Evolutionary conservation across 1,140 invertebrate species (phyloP).

Genomic region (Pseudomyrmex flavicornis): DNA sequence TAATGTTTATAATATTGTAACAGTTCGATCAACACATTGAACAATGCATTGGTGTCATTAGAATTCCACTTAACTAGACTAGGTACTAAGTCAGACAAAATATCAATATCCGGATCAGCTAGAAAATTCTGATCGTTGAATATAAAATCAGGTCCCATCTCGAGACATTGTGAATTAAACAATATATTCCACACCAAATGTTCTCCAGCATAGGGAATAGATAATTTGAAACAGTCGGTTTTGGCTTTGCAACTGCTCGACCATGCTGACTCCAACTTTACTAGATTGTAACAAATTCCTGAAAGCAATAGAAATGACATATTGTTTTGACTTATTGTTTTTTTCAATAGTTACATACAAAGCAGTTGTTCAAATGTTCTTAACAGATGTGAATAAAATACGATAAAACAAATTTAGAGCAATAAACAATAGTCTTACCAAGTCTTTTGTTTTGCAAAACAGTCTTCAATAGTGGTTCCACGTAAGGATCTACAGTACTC

Average conservation of each 20-base stretch:
- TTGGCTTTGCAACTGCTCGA: conserved; percentile 61
- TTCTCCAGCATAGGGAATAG: conserved; percentile 81
- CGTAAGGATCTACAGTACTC: conserved; percentile 48
- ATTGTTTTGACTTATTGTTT: too few relatives aligned
- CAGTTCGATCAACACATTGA: conserved; percentile 86
- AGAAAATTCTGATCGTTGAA: conserved; percentile 87
- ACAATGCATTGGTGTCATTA: conserved; percentile 84
- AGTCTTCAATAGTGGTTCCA: conserved; percentile 63
- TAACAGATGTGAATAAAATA: not conserved
- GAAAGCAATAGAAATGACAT: not conserved
- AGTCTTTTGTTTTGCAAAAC: conserved; percentile 54
- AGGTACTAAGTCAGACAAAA: conserved; percentile 84
- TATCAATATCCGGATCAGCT: conserved; percentile 84
- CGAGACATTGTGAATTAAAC: conserved; percentile 78
- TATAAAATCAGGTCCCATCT: conserved; percentile 83
- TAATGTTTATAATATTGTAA: conserved; percentile 85
- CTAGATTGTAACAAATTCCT: conserved; percentile 55
- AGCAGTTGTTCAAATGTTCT: not conserved
- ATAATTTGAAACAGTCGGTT: conserved; percentile 80
- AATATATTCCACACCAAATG: conserved; percentile 79
- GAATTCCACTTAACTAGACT: conserved; percentile 86
- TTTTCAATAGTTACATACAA: not conserved
- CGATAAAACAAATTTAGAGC: too few relatives aligned
- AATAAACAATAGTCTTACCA: conserved; percentile 56
- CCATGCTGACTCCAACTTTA: conserved; percentile 55